phyloP scores from a whole-genome alignment of 2,888 invertebrate genomes.

The Campoplex capitator region DNA sequence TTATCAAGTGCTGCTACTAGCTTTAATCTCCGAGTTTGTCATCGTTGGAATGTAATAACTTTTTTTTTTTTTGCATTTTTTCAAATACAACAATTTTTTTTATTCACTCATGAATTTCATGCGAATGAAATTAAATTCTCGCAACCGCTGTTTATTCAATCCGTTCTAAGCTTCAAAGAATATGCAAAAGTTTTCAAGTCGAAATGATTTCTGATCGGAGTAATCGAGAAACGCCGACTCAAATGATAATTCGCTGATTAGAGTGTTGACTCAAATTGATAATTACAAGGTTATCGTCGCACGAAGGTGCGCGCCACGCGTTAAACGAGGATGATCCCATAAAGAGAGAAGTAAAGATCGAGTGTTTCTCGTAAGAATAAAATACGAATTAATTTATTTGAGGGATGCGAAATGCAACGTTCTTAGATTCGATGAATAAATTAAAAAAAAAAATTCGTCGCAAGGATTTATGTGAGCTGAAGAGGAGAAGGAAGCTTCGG shows the following conservation, averaged over 20 bases:
- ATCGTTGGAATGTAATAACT: not conserved
- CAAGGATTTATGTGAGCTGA: constrained; percentile 32
- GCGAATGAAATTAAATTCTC: not conserved
- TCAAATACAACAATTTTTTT: not conserved
- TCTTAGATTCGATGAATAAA: constrained; percentile 41
- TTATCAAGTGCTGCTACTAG: constrained; percentile 2
- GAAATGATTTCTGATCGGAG: not conserved
- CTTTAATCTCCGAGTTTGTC: not conserved
- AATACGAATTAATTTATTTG: not conserved
- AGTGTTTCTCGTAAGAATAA: not conserved
- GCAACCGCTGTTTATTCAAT: not conserved
- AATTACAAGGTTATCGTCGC: not conserved
- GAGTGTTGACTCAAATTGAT: not conserved
- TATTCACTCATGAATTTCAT: not conserved
- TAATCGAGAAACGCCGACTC: not conserved
- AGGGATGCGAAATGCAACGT: not conserved
- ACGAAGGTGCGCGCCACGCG: not conserved
- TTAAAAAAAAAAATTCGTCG: constrained; percentile 45
- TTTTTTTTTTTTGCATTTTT: not conserved
- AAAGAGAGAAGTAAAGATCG: not conserved
- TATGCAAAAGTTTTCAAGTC: not conserved
- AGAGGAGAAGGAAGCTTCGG: not conserved
- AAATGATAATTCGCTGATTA: not conserved
- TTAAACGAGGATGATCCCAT: not conserved
- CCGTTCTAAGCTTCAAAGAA: not conserved